Evolutionary conservation across 2,797 vertebrate genomes (phyloP).

Genomic region (Lepilemur septentrionalis): DNA sequence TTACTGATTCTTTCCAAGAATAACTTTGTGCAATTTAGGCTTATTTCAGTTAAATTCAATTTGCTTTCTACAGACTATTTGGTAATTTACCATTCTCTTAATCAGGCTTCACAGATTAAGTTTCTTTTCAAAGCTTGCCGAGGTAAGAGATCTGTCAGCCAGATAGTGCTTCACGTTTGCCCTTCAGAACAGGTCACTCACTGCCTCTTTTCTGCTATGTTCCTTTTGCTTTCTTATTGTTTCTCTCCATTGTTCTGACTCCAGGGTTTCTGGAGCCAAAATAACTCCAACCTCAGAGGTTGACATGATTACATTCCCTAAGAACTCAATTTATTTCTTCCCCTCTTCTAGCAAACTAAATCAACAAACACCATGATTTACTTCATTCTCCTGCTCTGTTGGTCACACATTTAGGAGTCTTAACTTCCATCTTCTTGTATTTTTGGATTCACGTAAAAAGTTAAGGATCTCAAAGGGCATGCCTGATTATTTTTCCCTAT

Average conservation of each 20-base stretch:
- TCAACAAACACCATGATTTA: background rate
- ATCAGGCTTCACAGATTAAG: background rate
- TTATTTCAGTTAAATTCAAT: conserved; percentile 49
- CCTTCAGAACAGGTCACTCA: background rate
- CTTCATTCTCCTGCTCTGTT: background rate
- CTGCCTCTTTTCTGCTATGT: background rate
- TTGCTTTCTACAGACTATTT: background rate
- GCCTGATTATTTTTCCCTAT: background rate
- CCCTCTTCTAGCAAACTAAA: conserved; percentile 26
- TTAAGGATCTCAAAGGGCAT: background rate
- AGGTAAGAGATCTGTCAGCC: background rate
- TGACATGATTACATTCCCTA: background rate
- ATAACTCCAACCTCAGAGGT: background rate
- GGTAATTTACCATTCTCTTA: background rate
- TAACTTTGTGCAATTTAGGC: background rate
- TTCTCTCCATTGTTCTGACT: background rate
- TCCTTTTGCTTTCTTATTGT: background rate
- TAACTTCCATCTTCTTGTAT: background rate
- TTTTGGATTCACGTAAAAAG: background rate
- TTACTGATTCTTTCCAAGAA: conserved; percentile 31
- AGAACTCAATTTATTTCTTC: conserved; percentile 25
- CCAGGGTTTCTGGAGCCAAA: background rate
- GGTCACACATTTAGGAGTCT: background rate
- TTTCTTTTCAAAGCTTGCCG: background rate
- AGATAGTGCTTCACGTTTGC: background rate